phyloP scores from a whole-genome alignment of 2,888 invertebrate species.

The Chloroclystis v-ata region DNA sequence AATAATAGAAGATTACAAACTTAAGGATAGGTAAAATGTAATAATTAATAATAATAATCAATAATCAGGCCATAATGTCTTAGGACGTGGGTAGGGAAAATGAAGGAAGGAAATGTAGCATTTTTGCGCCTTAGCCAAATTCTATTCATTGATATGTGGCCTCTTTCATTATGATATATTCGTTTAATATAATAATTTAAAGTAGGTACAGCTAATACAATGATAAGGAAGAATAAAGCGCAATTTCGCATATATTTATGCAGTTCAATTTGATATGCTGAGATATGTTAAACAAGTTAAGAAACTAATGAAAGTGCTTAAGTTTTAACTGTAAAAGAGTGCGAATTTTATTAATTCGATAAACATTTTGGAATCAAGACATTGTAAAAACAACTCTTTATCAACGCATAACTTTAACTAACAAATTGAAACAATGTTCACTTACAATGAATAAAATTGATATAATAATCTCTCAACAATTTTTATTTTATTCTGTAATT shows the following conservation, averaged over 20 bases:
- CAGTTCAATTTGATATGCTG: slow-evolving; percentile 54
- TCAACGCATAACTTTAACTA: slow-evolving; percentile 77
- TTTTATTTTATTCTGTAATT: slow-evolving; percentile 57
- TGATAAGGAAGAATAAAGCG: slow-evolving; percentile 58
- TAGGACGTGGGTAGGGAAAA: slow-evolving; percentile 7
- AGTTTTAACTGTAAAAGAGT: slow-evolving; percentile 28
- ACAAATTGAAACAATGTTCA: slow-evolving; percentile 77
- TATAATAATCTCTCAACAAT: slow-evolving; percentile 77
- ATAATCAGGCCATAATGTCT: not conserved
- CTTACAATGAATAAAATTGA: slow-evolving; percentile 77
- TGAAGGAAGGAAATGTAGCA: slow-evolving; percentile 30
- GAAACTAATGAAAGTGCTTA: slow-evolving; percentile 20
- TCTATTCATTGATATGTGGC: slow-evolving; percentile 70
- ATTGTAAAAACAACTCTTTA: slow-evolving; percentile 59
- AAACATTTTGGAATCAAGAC: slow-evolving; percentile 31
- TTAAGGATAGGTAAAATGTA: slow-evolving; percentile 35
- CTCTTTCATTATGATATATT: slow-evolving; percentile 49
- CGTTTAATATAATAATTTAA: slow-evolving; percentile 33
- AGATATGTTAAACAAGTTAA: slow-evolving; percentile 53
- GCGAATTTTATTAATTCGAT: slow-evolving; percentile 27
- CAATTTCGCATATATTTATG: slow-evolving; percentile 49
- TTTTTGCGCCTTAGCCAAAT: slow-evolving; percentile 60
- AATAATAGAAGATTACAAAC: slow-evolving; percentile 61
- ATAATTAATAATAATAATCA: too few relatives aligned
- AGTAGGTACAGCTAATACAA: slow-evolving; percentile 52